Base-by-base conservation (phyloP, 2,888 invertebrate species). In the Cephus sareptanus region DNA sequence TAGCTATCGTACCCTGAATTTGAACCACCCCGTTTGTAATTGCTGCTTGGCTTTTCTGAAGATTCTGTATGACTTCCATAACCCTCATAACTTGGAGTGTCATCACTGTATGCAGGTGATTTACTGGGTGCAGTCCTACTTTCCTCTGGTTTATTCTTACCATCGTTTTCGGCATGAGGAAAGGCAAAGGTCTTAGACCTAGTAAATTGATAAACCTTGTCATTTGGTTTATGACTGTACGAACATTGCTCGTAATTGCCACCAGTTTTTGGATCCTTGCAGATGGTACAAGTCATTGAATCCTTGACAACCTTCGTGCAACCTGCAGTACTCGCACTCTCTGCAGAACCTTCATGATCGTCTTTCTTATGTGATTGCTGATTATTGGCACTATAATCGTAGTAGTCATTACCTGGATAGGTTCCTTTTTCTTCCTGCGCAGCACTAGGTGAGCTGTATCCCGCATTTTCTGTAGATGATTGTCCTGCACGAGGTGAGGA, bases 181-280 rank as follows among this genome's bases (percentile, higher is more conserved):
- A 85, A 85, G 1, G 89, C 90, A 56, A 89, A 90, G 15, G 83
- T 87, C 77, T 89, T 90, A 3, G 89, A 88, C 34, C 83, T 87
- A 35, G 81, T 89, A 77, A 86, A 91, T 34, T 89, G 87, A 81
- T 90, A 91, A 6, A 88, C 80, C 79, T 89, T 90, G 34, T 91
- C 91, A 34, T 88, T 86, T 0, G 91, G 93, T 77, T 93, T 92
- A 33, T 93, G 92, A 6, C 92, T 92, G 86, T 94, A 94, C 1
- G 93, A 93, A 83, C 94, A 94, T 79, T 93, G 92, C 79, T 94
- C 94, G 77, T 92, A 94, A 82, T 92, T 92, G 0, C 92, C 93
- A n/a, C 93, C 93, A 1, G 92, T 93, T 76, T 92, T 92, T 0
- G 92, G 92, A 79, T 94, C 92, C 81, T 92, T 92, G 84, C 94